Percentiles rank a stretch among this genome's conserved stretches.
Evolutionary conservation across 2,888 invertebrate species (phyloP).

Genomic region (Esperia sulphurella): DNA sequence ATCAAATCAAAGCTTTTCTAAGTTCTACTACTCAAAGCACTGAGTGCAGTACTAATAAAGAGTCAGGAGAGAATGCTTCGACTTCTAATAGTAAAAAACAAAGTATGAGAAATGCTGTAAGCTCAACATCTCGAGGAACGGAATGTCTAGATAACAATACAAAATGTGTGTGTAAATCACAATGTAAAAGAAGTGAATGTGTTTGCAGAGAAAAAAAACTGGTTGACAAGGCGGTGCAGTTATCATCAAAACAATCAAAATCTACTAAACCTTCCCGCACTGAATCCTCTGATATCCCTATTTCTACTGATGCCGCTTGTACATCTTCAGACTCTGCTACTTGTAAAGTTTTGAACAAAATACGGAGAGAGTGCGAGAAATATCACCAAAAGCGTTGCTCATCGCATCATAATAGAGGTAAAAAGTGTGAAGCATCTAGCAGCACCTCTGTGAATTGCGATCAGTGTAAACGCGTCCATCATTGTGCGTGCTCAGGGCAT

Average conservation of each 20-base stretch:
- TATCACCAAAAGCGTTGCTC: conserved; percentile 61
- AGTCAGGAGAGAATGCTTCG: no score
- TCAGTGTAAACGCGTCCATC: conserved; percentile 51
- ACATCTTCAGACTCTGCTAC: conserved; percentile 61
- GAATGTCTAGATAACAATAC: not conserved
- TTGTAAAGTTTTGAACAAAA: conserved; percentile 60
- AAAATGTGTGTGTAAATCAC: not conserved
- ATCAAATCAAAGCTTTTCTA: conserved; percentile 15
- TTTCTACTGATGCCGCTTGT: conserved; percentile 49
- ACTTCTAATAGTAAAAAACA: not conserved
- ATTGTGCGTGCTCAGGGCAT: conserved; percentile 49
- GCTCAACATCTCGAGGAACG: not conserved
- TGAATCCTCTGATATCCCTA: conserved; percentile 47
- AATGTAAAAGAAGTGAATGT: not conserved
- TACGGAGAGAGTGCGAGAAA: conserved; percentile 64
- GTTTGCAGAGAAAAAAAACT: conserved; percentile 17
- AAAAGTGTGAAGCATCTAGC: conserved; percentile 53
- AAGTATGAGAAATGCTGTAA: not conserved
- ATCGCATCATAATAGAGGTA: conserved; percentile 20
- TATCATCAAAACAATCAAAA: conserved; percentile 33
- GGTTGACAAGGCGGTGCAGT: conserved; percentile 49
- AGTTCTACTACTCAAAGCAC: conserved; percentile 7
- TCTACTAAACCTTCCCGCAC: conserved; percentile 24
- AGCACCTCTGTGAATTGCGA: conserved; percentile 58
- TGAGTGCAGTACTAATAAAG: not conserved